These are phyloP conservation scores for Aphelinus atriplicis DNA, from an alignment of 1,140 invertebrate species.

Conservation along the genomic window DNA sequence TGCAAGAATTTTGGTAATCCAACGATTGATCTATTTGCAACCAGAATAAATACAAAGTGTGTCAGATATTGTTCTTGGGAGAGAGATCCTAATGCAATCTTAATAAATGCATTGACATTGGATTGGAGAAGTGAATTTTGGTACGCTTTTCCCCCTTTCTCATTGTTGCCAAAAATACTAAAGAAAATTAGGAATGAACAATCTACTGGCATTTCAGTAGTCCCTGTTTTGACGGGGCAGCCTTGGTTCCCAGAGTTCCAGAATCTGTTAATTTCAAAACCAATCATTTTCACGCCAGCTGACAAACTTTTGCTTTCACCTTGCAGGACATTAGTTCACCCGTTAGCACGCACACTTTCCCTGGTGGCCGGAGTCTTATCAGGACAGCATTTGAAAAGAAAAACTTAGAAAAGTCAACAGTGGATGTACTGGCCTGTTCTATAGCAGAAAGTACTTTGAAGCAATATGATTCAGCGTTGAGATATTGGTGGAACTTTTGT, in stretches of 20 bases:
- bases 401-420: not conserved
- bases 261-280: not conserved
- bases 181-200: conserved; percentile 45
- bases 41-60: conserved; percentile 43
- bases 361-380: conserved; percentile 34
- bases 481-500: too few relatives aligned
- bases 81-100: conserved; percentile 30
- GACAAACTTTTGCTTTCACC: conserved; percentile 23
- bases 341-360: not conserved
- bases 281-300: conserved; percentile 11
- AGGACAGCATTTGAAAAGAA: conserved; percentile 16
- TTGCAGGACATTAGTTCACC: conserved; percentile 32
- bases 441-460: conserved; percentile 10
- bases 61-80: conserved; percentile 40
- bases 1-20: conserved; percentile 40
- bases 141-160: conserved; percentile 32
- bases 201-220: conserved; percentile 46
- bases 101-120: conserved; percentile 30
- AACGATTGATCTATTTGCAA: conserved; percentile 41
- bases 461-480: not conserved
- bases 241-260: conserved; percentile 45
- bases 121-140: conserved; percentile 14
- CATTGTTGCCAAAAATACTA: conserved; percentile 30
- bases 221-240: conserved; percentile 52
- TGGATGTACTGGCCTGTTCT: not conserved